phyloP scores from a whole-genome alignment of 2,888 invertebrate species.

The Coelogynopora nodosa region DNA sequence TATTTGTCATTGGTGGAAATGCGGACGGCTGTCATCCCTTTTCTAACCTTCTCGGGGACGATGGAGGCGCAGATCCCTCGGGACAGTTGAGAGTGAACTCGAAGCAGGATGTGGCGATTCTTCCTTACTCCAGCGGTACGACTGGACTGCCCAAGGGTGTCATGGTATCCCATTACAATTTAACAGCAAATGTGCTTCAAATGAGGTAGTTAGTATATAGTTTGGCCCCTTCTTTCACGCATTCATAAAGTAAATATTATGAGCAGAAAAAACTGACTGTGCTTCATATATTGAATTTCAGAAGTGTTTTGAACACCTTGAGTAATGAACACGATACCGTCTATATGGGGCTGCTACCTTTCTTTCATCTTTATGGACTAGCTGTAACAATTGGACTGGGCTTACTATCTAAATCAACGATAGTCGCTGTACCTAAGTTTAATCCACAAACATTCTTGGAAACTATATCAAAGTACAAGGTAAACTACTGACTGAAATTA shows the following conservation, averaged over 20 bases:
- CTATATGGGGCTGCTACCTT: not conserved
- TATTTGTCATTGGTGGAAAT: constrained; percentile 23
- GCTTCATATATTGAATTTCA: too few species aligned
- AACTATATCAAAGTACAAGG: not conserved
- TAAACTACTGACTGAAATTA: too few species aligned
- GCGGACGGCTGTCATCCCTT: constrained; percentile 45
- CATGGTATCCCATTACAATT: constrained; percentile 70
- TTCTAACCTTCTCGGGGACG: constrained; percentile 42
- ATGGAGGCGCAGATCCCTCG: constrained; percentile 43
- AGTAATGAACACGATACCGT: not conserved
- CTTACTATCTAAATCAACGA: not conserved
- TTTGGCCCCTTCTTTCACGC: too few species aligned
- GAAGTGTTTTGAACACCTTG: too few species aligned
- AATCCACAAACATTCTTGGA: not conserved
- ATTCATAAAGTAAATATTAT: too few species aligned
- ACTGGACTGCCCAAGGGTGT: constrained; percentile 78
- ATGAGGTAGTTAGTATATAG: not conserved
- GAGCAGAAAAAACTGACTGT: too few species aligned
- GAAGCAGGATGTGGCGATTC: constrained; percentile 67
- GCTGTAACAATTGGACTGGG: not conserved
- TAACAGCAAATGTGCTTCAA: constrained; percentile 62
- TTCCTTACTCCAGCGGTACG: constrained; percentile 79
- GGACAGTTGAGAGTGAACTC: constrained; percentile 50
- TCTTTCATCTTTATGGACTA: not conserved
- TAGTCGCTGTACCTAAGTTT: not conserved